phyloP scores from a whole-genome alignment of 2,888 invertebrate genomes.

The Mycalesis mineus region DNA sequence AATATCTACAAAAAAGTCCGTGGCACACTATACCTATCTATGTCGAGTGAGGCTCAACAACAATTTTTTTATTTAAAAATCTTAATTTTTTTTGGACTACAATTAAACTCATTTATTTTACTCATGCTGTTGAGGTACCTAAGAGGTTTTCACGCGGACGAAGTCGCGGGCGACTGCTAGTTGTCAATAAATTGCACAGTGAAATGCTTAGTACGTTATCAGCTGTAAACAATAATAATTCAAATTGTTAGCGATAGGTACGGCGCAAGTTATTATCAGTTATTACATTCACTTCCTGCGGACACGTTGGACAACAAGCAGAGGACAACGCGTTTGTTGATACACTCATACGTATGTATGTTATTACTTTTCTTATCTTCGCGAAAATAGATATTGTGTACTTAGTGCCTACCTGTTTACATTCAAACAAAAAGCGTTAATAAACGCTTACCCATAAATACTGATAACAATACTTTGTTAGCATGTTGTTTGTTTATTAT shows the following conservation, averaged over 20 bases:
- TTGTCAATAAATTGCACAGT: background rate
- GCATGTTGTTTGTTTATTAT: background rate
- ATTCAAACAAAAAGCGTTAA: background rate
- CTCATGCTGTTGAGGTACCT: no score
- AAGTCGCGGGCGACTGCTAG: no score
- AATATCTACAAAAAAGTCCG: no score
- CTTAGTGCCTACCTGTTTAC: background rate
- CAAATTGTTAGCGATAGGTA: background rate
- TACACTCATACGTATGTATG: background rate
- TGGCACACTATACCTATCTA: no score
- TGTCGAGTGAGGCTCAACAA: no score
- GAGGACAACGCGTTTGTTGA: constrained; percentile 13
- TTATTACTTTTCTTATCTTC: constrained; percentile 8
- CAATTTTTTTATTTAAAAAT: no score
- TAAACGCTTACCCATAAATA: background rate
- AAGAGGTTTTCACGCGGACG: no score
- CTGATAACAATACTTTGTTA: background rate
- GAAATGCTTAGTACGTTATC: background rate
- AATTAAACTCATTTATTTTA: no score
- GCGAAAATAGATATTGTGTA: constrained; percentile 17
- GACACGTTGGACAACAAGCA: constrained; percentile 19
- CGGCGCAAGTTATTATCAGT: constrained; percentile 12
- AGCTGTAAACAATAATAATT: background rate
- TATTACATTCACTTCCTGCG: constrained; percentile 27
- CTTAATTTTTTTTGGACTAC: no score